Evolutionary conservation across 2,888 invertebrate species (phyloP), one percentile per base, ranked within the genome.

Genomic region (Melanostoma mellinum): DNA sequence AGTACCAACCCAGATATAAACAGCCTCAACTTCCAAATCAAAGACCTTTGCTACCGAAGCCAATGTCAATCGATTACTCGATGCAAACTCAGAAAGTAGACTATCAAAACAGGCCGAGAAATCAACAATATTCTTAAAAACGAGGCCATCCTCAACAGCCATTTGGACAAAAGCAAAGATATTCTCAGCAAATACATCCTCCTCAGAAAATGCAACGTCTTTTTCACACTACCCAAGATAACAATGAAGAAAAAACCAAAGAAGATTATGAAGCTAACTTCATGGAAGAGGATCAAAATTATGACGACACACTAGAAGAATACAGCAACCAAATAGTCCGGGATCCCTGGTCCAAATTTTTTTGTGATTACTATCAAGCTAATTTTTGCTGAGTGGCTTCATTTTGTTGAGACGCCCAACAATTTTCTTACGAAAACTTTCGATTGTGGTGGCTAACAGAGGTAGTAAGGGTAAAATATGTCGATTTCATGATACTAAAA

Each of bases 201-300:
- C 67, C 67, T 36, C 35, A 67, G 8, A 67, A 75, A 58, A 38
- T 75, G 56, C 74, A 75, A 60, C 58, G 58, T 4, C 32, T 46
- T 36, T 67, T 38, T 35, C 52, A 74, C 38, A 65, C n/a, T 35
- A 42, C 4, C 42, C 20, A 20, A 42, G 33, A 33, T 30, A n/a
- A 20, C 40, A 30, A 38, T 30, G 52, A 72, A 9, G 36, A 53
- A 50, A 46, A 71, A n/a, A 10, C 44, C 5, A n/a, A 10, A 20
- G 71, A 60, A 55, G 48, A 74, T 50, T 56, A 58, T 33, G 56
- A 74, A 67, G 38, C 40, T 4, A 5, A 20, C 10, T 35, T 60
- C 52, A 52, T n/a, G 4, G 10, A 68, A 6, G 60, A 75, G 30
- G 46, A 68, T 46, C 32, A 60, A 44, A 52, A 61, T 9, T 33